phyloP scores from a whole-genome alignment of 2,888 invertebrate genomes.

The Onthophagus sagittarius region DNA sequence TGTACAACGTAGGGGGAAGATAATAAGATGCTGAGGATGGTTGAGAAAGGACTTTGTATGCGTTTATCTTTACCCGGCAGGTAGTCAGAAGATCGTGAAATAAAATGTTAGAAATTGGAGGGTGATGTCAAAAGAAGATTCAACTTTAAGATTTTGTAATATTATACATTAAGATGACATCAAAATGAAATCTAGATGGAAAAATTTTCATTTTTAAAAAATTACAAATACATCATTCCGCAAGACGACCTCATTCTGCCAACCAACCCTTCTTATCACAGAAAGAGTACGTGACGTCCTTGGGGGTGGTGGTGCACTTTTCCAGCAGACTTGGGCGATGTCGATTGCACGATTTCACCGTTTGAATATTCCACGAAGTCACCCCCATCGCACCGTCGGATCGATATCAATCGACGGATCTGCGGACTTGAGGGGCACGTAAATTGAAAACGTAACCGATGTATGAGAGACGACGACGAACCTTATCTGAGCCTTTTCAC shows the following conservation, averaged over 20 bases:
- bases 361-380: slow-evolving; percentile 1
- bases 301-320: background rate
- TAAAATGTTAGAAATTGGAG: background rate
- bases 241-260: background rate
- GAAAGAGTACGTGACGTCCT: background rate
- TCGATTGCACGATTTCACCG: background rate
- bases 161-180: background rate
- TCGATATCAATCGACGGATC: slow-evolving; percentile 12
- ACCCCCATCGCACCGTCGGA: background rate
- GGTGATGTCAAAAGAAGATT: background rate
- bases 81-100: background rate
- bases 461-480: background rate
- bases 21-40: background rate
- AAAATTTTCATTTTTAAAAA: background rate
- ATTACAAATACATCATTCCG: background rate
- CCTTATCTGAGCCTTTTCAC: slow-evolving; percentile 1
- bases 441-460: slow-evolving; percentile 10
- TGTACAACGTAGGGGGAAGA: background rate
- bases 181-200: too few relatives aligned
- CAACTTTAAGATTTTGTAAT: background rate
- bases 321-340: background rate
- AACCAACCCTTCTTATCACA: background rate
- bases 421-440: slow-evolving; percentile 2
- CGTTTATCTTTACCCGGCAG: background rate
- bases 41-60: background rate